These are phyloP conservation scores for Anastatus disparis DNA, from an alignment of 1,140 invertebrate genomes.

Conservation along the genomic window DNA sequence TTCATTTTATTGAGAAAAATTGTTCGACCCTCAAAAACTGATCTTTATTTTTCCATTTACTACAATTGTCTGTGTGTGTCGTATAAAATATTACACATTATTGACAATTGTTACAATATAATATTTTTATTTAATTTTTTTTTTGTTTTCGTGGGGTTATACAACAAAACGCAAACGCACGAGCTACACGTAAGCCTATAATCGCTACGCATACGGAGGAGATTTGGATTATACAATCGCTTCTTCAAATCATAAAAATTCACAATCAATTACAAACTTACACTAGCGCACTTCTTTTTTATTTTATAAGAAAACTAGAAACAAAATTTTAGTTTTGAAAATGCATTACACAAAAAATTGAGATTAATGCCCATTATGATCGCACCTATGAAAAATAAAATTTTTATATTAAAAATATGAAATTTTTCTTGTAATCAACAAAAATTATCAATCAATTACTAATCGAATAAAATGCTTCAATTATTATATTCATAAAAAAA, in stretches of 20 bases:
- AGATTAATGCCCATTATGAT: conserved; percentile 25
- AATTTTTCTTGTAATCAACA: no score
- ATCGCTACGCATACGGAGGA: conserved; percentile 27
- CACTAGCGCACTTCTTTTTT: background rate
- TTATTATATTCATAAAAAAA: no score
- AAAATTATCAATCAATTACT: no score
- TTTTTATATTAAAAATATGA: no score
- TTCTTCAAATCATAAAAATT: background rate
- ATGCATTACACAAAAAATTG: background rate
- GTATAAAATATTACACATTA: conserved; percentile 47
- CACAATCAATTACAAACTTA: conserved; percentile 29
- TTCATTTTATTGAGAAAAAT: conserved; percentile 38
- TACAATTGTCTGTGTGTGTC: conserved; percentile 25
- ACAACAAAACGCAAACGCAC: conserved; percentile 46
- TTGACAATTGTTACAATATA: conserved; percentile 16
- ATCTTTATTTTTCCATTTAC: conserved; percentile 11
- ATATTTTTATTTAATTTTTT: conserved; percentile 15
- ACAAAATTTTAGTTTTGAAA: conserved; percentile 1
- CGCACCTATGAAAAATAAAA: no score
- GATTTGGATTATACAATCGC: conserved; percentile 6
- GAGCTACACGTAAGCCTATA: conserved; percentile 32
- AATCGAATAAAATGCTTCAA: no score
- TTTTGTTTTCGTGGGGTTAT: conserved; percentile 28
- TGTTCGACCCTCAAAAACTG: conserved; percentile 46
- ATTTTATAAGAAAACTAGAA: background rate